These are phyloP conservation scores for Heliocidaris tuberculata DNA, from an alignment of 35 echinoderm and acorn worm genomes.

Conservation along the genomic window DNA sequence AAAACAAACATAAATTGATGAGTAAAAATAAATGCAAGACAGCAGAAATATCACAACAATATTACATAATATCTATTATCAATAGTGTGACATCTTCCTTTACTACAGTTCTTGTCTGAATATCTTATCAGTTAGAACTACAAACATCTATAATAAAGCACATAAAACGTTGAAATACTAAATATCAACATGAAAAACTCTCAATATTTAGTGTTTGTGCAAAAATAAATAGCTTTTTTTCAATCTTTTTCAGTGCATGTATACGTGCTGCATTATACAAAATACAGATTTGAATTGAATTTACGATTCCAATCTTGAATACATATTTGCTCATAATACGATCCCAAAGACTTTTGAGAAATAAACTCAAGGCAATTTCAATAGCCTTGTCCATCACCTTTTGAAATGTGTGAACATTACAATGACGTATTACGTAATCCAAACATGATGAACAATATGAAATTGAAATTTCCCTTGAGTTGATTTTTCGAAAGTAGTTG, in stretches of 20 bases:
- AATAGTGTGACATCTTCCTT: no score
- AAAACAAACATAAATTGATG: not conserved
- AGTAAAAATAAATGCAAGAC: not conserved
- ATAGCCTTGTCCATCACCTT: no score
- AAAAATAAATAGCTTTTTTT: not conserved
- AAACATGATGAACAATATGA: no score
- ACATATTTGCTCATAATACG: no score
- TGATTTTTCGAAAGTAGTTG: no score
- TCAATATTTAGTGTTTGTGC: not conserved
- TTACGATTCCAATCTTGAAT: not conserved
- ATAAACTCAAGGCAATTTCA: no score
- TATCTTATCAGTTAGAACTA: not conserved
- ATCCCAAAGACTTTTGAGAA: no score
- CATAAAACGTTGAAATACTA: not conserved
- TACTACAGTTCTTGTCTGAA: no score
- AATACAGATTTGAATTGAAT: not conserved
- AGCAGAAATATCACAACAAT: not conserved
- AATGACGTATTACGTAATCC: no score
- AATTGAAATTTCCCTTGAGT: no score
- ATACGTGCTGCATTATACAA: not conserved
- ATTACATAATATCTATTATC: no score
- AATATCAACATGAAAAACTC: not conserved
- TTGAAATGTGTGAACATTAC: no score
- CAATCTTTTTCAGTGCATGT: not conserved
- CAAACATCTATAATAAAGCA: not conserved